phyloP scores from a whole-genome alignment of 37 sponge, comb jelly and placozoan species.

The Aphrocallistes beatrix region DNA sequence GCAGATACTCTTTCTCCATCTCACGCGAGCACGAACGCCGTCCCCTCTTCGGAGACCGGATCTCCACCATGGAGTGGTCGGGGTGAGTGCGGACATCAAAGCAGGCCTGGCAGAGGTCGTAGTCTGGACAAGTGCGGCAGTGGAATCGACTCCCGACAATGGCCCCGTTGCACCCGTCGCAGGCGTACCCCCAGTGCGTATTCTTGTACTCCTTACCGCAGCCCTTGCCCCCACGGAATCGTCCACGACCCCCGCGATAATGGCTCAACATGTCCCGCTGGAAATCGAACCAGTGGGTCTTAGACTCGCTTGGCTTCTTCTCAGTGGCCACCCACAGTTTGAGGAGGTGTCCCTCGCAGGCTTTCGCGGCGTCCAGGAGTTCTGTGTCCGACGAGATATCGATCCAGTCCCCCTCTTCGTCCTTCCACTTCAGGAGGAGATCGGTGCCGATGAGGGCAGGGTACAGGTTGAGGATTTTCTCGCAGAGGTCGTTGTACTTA shows the following conservation, averaged over 20 bases:
- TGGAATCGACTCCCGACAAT: conserved; percentile 17
- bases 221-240: neutral
- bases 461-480: conserved; percentile 12
- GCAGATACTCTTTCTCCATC: neutral
- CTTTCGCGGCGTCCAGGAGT: neutral
- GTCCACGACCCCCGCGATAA: neutral
- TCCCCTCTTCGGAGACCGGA: neutral
- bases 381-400: neutral
- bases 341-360: neutral
- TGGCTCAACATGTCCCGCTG: neutral
- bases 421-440: conserved; percentile 13
- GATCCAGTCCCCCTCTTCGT: conserved; percentile 3
- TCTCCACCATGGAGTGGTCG: conserved; percentile 1
- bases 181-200: conserved; percentile 12
- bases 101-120: conserved; percentile 24
- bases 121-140: conserved; percentile 12
- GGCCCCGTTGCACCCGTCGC: conserved; percentile 14
- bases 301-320: neutral
- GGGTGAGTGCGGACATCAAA: neutral
- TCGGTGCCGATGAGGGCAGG: neutral
- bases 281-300: neutral
- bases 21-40: neutral
- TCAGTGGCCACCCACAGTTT: conserved; percentile 1
- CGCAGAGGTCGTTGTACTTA: neutral
- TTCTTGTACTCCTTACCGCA: neutral